A percentile compares a stretch with the other conserved stretches of the same genome.
phyloP scores from a whole-genome alignment of 2,888 invertebrate species.

The Oligia fasciuncula region DNA sequence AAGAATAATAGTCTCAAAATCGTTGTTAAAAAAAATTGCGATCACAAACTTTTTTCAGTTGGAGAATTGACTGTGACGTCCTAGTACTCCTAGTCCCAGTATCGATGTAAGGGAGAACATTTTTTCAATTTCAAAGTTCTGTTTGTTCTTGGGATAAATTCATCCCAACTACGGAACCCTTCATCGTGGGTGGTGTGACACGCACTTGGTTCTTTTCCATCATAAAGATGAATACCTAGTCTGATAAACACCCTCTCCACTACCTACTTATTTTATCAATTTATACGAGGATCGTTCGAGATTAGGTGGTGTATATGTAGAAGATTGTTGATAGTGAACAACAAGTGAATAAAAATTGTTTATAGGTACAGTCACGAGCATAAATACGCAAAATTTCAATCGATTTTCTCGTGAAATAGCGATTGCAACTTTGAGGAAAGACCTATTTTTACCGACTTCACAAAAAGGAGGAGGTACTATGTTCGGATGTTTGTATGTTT shows the following conservation, averaged over 20 bases:
- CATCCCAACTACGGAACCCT: neutral
- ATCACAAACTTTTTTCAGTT: neutral
- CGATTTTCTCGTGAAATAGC: too few relatives aligned
- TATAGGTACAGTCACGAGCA: neutral
- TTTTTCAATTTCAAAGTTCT: neutral
- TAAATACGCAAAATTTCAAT: neutral
- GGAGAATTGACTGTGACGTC: neutral
- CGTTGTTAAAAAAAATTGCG: neutral
- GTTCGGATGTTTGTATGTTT: too few relatives aligned
- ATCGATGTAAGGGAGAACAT: neutral
- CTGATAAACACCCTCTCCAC: neutral
- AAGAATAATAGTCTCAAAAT: neutral
- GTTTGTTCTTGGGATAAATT: neutral
- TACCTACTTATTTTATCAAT: conserved; percentile 8
- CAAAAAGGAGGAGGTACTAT: too few relatives aligned
- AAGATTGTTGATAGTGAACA: conserved; percentile 13
- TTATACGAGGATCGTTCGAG: conserved; percentile 5
- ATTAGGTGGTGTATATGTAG: conserved; percentile 4
- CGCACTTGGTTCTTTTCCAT: neutral
- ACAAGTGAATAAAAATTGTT: conserved; percentile 25
- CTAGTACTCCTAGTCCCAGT: too few relatives aligned
- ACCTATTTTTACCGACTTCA: too few relatives aligned
- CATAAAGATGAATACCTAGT: conserved; percentile 15
- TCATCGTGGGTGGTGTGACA: neutral
- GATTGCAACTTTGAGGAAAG: too few relatives aligned